Conservation (phyloP, 2,888 invertebrate genomes). For the Ptycholaimellus sp. region DNA sequence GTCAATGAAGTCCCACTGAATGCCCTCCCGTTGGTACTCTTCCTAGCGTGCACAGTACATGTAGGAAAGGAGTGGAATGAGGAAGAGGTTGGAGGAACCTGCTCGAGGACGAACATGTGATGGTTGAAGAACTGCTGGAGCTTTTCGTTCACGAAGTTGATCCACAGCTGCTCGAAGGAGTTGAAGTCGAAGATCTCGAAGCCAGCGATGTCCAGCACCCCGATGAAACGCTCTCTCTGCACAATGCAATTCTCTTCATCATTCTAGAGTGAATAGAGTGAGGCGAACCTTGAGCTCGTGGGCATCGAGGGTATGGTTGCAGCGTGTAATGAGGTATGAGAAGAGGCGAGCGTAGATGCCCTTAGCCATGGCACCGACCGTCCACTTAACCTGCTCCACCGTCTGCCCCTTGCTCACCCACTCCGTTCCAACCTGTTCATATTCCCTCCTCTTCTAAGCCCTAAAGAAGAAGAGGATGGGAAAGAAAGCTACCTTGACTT, state of each 20-base stretch:
- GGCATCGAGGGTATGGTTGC: slow-evolving; percentile 33
- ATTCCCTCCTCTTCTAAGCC: too few species aligned
- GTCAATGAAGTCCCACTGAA: slow-evolving; percentile 79
- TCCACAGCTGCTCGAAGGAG: slow-evolving; percentile 91
- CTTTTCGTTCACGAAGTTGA: slow-evolving; percentile 54
- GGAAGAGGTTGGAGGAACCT: too few species aligned
- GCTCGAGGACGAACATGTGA: slow-evolving; percentile 76
- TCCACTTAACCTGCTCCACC: slow-evolving; percentile 35
- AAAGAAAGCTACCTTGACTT: slow-evolving; percentile 16
- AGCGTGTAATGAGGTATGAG: slow-evolving; percentile 27
- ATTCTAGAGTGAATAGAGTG: too few species aligned
- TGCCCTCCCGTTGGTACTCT: slow-evolving; percentile 52
- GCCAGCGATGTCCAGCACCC: slow-evolving; percentile 99
- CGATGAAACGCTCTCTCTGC: slow-evolving; percentile 43
- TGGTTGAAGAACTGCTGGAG: slow-evolving; percentile 49
- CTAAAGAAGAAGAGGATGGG: too few species aligned
- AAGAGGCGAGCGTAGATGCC: slow-evolving; percentile 27
- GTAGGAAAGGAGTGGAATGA: too few species aligned
- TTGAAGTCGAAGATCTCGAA: slow-evolving; percentile 99
- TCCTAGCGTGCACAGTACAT: too few species aligned
- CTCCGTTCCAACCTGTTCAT: slow-evolving; percentile 30
- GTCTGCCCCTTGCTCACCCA: slow-evolving; percentile 33
- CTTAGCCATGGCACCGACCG: slow-evolving; percentile 31
- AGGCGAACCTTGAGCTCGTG: slow-evolving; percentile 74
- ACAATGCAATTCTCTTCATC: slow-evolving; percentile 29